Conservation (phyloP, 1,140 invertebrate genomes). For the Trachymyrmex cornetzi region DNA sequence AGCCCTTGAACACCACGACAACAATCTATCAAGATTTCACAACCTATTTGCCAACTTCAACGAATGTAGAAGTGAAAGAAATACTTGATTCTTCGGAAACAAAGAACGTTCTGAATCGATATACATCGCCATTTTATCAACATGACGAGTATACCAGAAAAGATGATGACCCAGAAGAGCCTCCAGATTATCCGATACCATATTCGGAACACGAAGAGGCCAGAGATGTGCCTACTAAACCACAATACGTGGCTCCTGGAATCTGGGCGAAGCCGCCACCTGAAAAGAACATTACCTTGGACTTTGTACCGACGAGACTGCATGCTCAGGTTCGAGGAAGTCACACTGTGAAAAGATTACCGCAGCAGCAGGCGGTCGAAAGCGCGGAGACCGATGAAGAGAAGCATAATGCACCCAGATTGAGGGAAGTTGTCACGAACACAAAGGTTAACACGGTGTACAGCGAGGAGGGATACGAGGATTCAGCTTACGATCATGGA, state of each 20-base stretch:
- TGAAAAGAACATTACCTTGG: slow-evolving; percentile 82
- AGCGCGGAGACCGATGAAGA: slow-evolving; percentile 88
- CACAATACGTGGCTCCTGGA: slow-evolving; percentile 86
- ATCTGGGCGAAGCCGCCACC: slow-evolving; percentile 85
- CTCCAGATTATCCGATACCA: slow-evolving; percentile 79
- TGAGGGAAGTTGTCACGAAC: slow-evolving; percentile 90
- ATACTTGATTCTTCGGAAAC: slow-evolving; percentile 54
- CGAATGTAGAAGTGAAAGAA: slow-evolving; percentile 14
- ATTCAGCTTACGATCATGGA: slow-evolving; percentile 92
- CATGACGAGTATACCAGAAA: not conserved
- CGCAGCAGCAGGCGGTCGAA: slow-evolving; percentile 87
- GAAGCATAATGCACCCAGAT: slow-evolving; percentile 88
- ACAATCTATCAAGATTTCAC: slow-evolving; percentile 27
- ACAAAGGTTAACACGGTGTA: slow-evolving; percentile 92
- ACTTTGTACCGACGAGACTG: slow-evolving; percentile 90
- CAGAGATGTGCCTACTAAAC: slow-evolving; percentile 84
- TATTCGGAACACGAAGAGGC: slow-evolving; percentile 85
- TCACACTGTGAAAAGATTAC: slow-evolving; percentile 88
- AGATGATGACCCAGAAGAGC: slow-evolving; percentile 65
- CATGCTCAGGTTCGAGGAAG: slow-evolving; percentile 90
- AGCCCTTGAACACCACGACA: not conserved
- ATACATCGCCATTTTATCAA: not conserved
- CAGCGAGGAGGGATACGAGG: slow-evolving; percentile 93
- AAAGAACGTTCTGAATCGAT: slow-evolving; percentile 19
- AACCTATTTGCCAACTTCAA: slow-evolving; percentile 25